Conservation (phyloP, 2,797 vertebrate species). For the Emys orbicularis region DNA sequence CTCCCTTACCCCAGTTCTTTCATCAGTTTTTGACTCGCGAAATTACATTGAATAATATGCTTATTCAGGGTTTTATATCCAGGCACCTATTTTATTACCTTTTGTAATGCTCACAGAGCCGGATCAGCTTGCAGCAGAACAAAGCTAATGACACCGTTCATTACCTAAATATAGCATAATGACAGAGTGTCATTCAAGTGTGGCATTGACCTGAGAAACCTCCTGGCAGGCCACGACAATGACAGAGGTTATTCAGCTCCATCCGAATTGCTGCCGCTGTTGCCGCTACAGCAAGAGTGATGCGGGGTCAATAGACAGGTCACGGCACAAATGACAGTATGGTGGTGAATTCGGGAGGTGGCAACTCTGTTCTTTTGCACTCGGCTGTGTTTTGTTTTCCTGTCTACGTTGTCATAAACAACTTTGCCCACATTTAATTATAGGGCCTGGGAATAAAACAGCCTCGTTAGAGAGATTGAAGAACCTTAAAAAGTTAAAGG, state of each 20-base stretch:
- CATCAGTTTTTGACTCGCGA: conserved; percentile 69
- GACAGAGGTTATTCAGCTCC: conserved; percentile 73
- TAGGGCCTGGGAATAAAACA: rapidly evolving
- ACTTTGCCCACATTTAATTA: rapidly evolving
- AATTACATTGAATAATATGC: conserved; percentile 77
- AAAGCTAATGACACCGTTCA: conserved; percentile 86
- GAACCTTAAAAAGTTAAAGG: neutral
- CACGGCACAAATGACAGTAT: conserved; percentile 71
- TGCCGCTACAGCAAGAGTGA: conserved; percentile 33
- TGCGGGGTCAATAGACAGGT: conserved; percentile 62
- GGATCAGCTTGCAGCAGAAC: conserved; percentile 83
- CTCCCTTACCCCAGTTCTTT: conserved; percentile 68
- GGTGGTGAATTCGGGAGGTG: neutral
- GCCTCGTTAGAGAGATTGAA: rapidly evolving
- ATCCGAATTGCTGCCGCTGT: conserved; percentile 64
- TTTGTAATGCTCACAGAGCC: conserved; percentile 77
- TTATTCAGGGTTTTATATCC: conserved; percentile 82
- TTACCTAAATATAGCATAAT: conserved; percentile 85
- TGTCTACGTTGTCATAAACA: rapidly evolving
- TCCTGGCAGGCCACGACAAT: conserved; percentile 80
- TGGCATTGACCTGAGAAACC: conserved; percentile 81
- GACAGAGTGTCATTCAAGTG: conserved; percentile 84
- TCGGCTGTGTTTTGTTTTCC: neutral
- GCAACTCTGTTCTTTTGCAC: conserved; percentile 16
- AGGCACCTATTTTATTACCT: conserved; percentile 84